Evolutionary conservation across 1,140 invertebrate species (phyloP).

Genomic region (Rhopalosiphum padi): DNA sequence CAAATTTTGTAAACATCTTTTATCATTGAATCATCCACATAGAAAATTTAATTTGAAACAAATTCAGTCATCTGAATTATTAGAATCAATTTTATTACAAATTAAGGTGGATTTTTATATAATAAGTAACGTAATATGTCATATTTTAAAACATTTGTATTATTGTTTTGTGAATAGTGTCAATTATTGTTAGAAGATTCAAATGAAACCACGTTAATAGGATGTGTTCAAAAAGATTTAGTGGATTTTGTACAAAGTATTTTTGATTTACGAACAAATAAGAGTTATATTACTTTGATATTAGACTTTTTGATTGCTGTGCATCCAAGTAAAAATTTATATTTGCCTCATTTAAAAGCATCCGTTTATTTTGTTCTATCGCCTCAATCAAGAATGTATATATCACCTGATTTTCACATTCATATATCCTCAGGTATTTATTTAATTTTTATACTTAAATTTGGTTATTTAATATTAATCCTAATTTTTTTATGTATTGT

Average conservation of each 20-base stretch:
- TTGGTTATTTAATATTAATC: background rate
- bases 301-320: slow-evolving; percentile 54
- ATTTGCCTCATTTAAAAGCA: slow-evolving; percentile 47
- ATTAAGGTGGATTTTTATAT: background rate
- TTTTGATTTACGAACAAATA: slow-evolving; percentile 53
- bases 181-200: slow-evolving; percentile 50
- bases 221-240: slow-evolving; percentile 47
- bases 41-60: slow-evolving; percentile 55
- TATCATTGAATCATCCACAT: slow-evolving; percentile 45
- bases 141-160: background rate
- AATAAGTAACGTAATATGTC: background rate
- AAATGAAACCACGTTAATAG: slow-evolving; percentile 38
- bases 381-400: slow-evolving; percentile 47
- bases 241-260: slow-evolving; percentile 46
- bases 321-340: slow-evolving; percentile 39
- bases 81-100: slow-evolving; percentile 53
- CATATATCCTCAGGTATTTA: slow-evolving; percentile 30
- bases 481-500: background rate
- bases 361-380: slow-evolving; percentile 44
- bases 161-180: background rate
- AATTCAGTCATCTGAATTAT: slow-evolving; percentile 50
- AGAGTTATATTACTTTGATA: slow-evolving; percentile 43
- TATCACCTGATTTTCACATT: slow-evolving; percentile 20
- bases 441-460: background rate
- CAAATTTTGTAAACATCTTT: slow-evolving; percentile 56